phyloP scores from a whole-genome alignment of 2,113 vertebrate species.

The Cathartes aura region DNA sequence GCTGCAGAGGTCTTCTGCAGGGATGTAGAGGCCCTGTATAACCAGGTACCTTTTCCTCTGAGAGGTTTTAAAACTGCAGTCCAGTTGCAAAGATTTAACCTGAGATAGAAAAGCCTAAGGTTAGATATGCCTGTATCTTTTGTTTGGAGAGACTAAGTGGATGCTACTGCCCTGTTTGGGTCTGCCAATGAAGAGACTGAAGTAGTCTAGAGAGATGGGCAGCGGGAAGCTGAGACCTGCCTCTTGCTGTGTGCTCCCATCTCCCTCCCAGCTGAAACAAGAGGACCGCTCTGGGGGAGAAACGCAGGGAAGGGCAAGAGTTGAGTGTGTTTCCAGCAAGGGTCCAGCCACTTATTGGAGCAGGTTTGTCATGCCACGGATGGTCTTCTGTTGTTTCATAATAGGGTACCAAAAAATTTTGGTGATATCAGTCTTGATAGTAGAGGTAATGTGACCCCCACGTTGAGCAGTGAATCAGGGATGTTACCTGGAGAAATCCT shows the following conservation, averaged over 20 bases:
- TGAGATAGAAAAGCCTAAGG: not conserved
- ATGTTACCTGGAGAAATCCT: not conserved
- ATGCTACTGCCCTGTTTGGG: not conserved
- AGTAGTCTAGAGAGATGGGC: not conserved
- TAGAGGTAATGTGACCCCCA: not conserved
- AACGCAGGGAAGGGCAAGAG: not conserved
- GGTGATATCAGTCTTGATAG: not conserved
- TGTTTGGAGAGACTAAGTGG: not conserved
- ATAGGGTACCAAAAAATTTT: not conserved
- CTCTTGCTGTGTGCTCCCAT: accelerated
- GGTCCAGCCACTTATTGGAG: not conserved
- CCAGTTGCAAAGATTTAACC: not conserved
- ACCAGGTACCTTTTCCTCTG: not conserved
- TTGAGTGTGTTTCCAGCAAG: not conserved
- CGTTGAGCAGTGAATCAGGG: not conserved
- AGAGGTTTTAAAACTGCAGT: not conserved
- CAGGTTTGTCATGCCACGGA: not conserved
- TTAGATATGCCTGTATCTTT: accelerated
- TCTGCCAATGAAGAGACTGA: not conserved
- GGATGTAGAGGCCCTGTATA: not conserved
- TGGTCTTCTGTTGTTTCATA: not conserved
- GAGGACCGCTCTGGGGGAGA: accelerated
- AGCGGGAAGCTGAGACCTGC: not conserved
- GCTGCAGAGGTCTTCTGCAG: not conserved
- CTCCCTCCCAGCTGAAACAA: not conserved